Evolutionary conservation across 1,140 invertebrate genomes (phyloP), one percentile per base, ranked within the genome.

Genomic region (Pseudobourletiella spinata): DNA sequence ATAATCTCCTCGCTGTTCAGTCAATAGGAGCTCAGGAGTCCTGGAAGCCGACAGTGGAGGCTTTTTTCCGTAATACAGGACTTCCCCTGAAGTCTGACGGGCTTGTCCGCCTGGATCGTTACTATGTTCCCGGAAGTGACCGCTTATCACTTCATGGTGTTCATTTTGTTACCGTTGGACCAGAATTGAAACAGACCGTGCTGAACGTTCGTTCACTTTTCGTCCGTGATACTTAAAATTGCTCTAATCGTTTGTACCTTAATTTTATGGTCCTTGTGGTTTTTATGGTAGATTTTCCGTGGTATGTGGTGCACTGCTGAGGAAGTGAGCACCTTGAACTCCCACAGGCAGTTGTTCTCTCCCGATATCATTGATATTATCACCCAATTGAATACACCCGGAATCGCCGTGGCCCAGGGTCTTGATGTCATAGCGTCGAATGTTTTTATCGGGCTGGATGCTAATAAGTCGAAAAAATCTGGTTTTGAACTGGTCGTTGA

Each of bases 401-500:
- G 44, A 11, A 51, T 60, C 25, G 43, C 54, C 14, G 18, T 61
- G 2, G 58, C 59, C 14, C 20, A 42, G 24, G 64, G 59, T 48
- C 57, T 22, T 0, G 67, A 69, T 55, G 29, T 62, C 22, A 59
- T 48, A 0, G 16, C 29, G 25, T 29, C 46, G 46, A 35, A 62
- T 44, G 42, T 63, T 2, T 59, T 59, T 22, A 15, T 64, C 2
- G 48, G 26, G 26, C 3, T 50, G 3, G 58, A 65, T 25, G 2
- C 15, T n/a, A 4, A 3, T 16, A 64, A 58, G 30, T 18, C 8
- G 2, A 63, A 58, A 46, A 59, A 52, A 48, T 55, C 58, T 18
- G 64, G 64, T 15, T 62, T 64, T 43, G 74, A 77, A 59, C 67
- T 71, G 16, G 54, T 76, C 15, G 59, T 77, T 29, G 70, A 72